These are phyloP conservation scores for Pantelozetes paolii DNA, from an alignment of 2,888 invertebrate species.

Conservation along the genomic window DNA sequence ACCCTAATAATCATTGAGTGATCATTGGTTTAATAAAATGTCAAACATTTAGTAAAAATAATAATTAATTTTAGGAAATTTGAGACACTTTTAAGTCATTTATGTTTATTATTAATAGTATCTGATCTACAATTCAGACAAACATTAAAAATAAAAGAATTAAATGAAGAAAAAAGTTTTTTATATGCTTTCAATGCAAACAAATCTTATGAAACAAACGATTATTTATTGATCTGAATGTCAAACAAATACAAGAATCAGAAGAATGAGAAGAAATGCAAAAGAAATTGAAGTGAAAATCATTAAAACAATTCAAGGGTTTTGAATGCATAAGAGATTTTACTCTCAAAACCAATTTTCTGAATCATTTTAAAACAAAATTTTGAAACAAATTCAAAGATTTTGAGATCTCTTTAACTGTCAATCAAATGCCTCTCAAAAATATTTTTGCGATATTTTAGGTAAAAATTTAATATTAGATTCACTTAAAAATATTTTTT, in stretches of 20 bases:
- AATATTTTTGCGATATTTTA: not conserved
- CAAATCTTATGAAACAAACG: not conserved
- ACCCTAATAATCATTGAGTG: no score
- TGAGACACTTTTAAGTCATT: no score
- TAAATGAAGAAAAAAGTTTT: not conserved
- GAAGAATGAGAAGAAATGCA: not conserved
- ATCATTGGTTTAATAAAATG: no score
- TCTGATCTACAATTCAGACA: constrained; percentile 15
- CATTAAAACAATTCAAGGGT: not conserved
- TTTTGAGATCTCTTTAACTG: not conserved
- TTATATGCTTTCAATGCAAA: not conserved
- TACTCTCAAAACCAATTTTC: not conserved
- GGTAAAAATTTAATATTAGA: not conserved
- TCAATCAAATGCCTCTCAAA: not conserved
- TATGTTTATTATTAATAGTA: not conserved
- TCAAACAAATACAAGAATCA: not conserved
- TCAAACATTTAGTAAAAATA: no score
- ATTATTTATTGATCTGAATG: not conserved
- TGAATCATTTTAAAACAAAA: not conserved
- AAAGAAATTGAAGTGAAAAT: not conserved
- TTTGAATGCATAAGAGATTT: not conserved
- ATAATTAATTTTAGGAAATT: no score
- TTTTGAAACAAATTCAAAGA: not conserved
- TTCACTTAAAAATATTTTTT: no score
- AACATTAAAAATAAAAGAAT: not conserved